Evolutionary conservation across 2,888 invertebrate genomes (phyloP).

Genomic region (Thymelicus sylvestris): DNA sequence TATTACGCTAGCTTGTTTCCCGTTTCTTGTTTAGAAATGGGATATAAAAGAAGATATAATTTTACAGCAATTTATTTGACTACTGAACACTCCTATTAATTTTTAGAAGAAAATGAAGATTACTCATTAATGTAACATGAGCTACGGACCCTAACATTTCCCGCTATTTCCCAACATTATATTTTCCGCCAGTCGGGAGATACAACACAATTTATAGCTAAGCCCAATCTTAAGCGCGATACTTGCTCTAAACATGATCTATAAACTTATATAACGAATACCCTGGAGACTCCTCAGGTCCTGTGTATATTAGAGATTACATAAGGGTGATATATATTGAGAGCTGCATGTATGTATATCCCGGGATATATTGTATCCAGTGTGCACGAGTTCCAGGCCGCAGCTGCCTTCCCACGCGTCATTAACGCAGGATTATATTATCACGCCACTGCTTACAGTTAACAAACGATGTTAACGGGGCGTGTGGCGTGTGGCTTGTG

Average conservation of each 20-base stretch:
- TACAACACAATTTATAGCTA: not conserved
- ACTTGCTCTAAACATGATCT: no score
- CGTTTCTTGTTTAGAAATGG: constrained; percentile 2
- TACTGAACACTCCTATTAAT: no score
- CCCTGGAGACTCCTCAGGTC: not conserved
- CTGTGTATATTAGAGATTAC: not conserved
- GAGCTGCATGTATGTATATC: not conserved
- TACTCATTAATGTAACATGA: no score
- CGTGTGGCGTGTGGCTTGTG: not conserved
- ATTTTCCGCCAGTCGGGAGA: no score
- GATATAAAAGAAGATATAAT: not conserved
- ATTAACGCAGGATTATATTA: constrained; percentile 10
- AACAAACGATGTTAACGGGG: not conserved
- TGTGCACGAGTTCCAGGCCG: not conserved
- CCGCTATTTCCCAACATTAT: no score
- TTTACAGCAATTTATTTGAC: not conserved
- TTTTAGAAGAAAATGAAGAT: no score
- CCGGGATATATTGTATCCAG: not conserved
- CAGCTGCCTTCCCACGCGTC: constrained; percentile 22
- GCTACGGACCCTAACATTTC: no score
- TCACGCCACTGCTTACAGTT: not conserved
- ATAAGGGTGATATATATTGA: not conserved
- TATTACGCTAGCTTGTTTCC: not conserved
- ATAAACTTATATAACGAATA: not conserved
- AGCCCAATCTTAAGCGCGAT: not conserved